These are phyloP conservation scores for Intellagama lesueurii DNA, from an alignment of 2,797 vertebrate genomes.

Conservation along the genomic window DNA sequence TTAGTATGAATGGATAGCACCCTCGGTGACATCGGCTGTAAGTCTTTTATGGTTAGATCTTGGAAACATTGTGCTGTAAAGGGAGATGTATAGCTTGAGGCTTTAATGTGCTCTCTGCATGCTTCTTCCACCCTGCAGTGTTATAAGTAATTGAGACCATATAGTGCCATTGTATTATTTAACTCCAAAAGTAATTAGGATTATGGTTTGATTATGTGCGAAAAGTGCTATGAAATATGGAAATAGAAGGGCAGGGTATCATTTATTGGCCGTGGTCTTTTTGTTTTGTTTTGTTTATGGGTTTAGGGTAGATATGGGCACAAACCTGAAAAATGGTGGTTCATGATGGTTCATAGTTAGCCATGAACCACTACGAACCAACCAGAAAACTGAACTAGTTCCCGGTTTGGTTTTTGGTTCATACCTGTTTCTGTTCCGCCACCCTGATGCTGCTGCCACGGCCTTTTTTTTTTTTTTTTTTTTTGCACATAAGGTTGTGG, in stretches of 20 bases:
- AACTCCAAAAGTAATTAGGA: background rate
- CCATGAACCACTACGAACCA: too few species aligned
- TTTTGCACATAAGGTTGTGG: background rate
- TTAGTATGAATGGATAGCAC: background rate
- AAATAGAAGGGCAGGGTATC: slow-evolving; percentile 25
- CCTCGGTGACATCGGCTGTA: background rate
- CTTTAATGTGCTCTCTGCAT: background rate
- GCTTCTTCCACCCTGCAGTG: background rate
- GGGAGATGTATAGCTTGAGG: background rate
- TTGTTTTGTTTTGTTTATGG: background rate
- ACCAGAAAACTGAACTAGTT: too few species aligned
- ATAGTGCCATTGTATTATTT: slow-evolving; percentile 18
- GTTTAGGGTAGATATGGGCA: too few species aligned
- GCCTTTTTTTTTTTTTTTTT: too few species aligned
- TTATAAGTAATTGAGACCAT: slow-evolving; percentile 26
- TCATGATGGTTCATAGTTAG: too few species aligned
- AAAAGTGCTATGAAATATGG: background rate
- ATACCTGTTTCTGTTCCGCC: too few species aligned
- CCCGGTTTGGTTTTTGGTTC: too few species aligned
- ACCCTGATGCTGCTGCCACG: too few species aligned
- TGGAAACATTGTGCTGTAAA: background rate
- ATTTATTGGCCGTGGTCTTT: too few species aligned
- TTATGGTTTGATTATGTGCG: background rate
- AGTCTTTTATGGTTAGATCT: background rate
- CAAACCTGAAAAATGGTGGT: too few species aligned